Evolutionary conservation across 1,140 invertebrate genomes (phyloP).

Genomic region (Holcopasites calliopsidis): DNA sequence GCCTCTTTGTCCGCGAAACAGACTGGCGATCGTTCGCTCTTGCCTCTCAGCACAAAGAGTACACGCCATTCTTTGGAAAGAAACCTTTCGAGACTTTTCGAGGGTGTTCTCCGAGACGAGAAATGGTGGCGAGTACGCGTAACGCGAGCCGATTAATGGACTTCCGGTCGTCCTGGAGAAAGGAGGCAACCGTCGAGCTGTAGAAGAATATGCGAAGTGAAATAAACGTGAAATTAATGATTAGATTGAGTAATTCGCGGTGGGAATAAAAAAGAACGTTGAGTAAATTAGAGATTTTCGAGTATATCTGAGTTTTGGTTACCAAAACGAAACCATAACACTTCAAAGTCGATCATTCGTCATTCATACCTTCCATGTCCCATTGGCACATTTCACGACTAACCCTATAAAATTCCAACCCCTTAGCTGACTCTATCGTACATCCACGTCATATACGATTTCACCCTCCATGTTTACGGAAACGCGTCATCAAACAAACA

Average conservation of each 20-base stretch:
- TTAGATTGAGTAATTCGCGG: no score
- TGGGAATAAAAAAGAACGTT: no score
- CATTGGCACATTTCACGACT: background rate
- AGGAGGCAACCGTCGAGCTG: background rate
- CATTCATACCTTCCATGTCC: background rate
- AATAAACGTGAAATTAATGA: no score
- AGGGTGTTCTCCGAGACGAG: constrained; percentile 14
- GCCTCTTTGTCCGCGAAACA: background rate
- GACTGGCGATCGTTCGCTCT: background rate
- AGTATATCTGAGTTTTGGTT: no score
- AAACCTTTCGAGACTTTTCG: constrained; percentile 4
- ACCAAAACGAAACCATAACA: no score
- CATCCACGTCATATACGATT: background rate
- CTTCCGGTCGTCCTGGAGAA: constrained; percentile 24
- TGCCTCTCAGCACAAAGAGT: background rate
- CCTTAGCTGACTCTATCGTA: background rate
- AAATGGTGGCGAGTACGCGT: constrained; percentile 27
- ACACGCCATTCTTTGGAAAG: background rate
- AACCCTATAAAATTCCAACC: background rate
- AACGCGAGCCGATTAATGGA: constrained; percentile 61
- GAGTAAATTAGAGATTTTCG: no score
- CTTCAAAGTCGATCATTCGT: no score
- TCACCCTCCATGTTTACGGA: background rate
- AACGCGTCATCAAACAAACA: background rate
- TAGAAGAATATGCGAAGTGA: no score